Base-by-base conservation (phyloP, 2,888 invertebrate genomes). In the Pyrochroa serraticornis region DNA sequence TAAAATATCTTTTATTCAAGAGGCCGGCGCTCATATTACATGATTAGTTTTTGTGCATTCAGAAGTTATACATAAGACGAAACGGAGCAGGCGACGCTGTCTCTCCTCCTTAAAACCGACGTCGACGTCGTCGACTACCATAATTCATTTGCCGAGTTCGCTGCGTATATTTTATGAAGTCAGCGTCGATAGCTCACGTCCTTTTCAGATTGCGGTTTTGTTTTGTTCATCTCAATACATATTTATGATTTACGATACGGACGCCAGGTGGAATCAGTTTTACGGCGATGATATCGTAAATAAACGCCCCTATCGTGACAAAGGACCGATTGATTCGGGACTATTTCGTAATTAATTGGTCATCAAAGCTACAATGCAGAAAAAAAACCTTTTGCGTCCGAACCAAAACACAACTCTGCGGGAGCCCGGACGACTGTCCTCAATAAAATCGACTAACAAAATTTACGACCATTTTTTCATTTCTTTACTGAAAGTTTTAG, bases 1-100 rank as follows among this genome's bases (percentile, higher is more conserved):
- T 72, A 70, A 71, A 71, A 69, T 71, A 75, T 75, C 72, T 75
- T 75, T 75, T 75, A 75, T 75, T 75, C 75, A 75, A 66, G 62
- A 73, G 71, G 46, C 65, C 64, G 62, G 63, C 64, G 63, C 65
- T 43, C 50, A 58, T 61, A 58, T 65, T 63, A 71, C 70, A 70
- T 68, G 74, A 74, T 74, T 74, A 72, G 71, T 71, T 73, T 72
- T 72, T 71, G 67, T 67, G 63, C 63, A 63, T 64, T 63, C 60
- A 44, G 62, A 62, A 62, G 60, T 65, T 66, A 61, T 66, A 65
- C 67, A 67, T 65, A 67, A 68, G 67, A 22, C 22, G 22, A 70
- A 70, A 58, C 52, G 52, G 42, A 49, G 59, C 22, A 43, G 34
- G 13, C 32, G 50, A 31, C 30, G 35, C 37, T 48, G 36, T 35